phyloP scores from a whole-genome alignment of 2,113 vertebrate genomes.

The Tor tambroides region DNA sequence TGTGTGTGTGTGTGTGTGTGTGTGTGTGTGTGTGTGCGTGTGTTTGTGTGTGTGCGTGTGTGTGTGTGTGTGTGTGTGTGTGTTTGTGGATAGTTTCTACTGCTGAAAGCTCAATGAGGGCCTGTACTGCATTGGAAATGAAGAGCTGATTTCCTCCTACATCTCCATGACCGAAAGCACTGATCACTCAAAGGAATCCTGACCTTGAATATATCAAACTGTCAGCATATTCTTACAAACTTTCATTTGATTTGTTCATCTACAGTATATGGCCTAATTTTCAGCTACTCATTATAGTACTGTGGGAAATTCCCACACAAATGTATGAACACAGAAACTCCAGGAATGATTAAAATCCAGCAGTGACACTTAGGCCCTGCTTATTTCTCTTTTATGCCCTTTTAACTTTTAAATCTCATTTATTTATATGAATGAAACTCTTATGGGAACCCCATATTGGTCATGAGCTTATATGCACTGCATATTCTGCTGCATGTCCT shows the following conservation, averaged over 20 bases:
- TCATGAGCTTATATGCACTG: not conserved
- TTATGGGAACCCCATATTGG: not conserved
- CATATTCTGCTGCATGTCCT: not conserved
- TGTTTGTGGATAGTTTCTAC: not conserved
- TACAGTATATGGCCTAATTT: not conserved
- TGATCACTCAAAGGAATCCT: not conserved
- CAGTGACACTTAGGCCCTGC: not conserved
- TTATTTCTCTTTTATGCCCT: not conserved
- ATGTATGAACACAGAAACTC: not conserved
- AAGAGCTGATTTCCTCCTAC: not conserved
- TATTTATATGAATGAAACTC: not conserved
- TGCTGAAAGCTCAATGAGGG: not conserved
- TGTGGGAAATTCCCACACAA: not conserved
- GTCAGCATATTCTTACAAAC: not conserved
- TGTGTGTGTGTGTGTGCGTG: not conserved
- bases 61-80: not conserved
- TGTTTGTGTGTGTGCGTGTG: not conserved
- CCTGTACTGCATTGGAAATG: slow-evolving; percentile 8
- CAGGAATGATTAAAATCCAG: not conserved
- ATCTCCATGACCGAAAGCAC: not conserved
- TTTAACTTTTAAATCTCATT: not conserved
- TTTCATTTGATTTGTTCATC: not conserved
- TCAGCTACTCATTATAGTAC: no score
- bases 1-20: not conserved
- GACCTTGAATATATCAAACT: slow-evolving; percentile 2